phyloP scores from a whole-genome alignment of 2,888 invertebrate species.

The Synanthedon andrenaeformis region DNA sequence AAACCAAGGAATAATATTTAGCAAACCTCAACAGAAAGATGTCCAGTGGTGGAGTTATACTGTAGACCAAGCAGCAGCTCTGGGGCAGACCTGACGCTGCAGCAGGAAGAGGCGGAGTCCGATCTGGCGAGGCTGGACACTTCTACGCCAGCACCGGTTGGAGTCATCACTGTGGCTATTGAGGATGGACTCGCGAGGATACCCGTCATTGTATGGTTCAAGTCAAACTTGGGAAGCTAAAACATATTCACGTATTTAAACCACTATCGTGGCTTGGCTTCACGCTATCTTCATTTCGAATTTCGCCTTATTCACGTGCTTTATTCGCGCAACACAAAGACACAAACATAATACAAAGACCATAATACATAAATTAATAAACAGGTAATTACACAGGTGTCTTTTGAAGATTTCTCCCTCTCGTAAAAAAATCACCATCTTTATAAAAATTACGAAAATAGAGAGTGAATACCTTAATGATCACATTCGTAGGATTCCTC shows the following conservation, averaged over 20 bases:
- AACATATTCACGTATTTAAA: slow-evolving; percentile 1
- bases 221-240: slow-evolving; percentile 50
- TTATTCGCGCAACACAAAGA: no score
- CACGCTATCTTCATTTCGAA: no score
- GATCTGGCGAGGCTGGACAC: slow-evolving; percentile 85
- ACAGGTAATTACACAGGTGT: no score
- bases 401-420: no score
- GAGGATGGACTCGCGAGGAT: slow-evolving; percentile 51
- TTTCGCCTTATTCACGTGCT: no score
- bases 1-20: no score
- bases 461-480: no score
- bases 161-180: slow-evolving; percentile 34
- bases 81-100: slow-evolving; percentile 90
- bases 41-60: slow-evolving; percentile 93
- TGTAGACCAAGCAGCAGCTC: slow-evolving; percentile 92
- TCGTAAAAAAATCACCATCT: no score
- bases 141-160: slow-evolving; percentile 30
- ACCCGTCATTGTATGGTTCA: slow-evolving; percentile 40
- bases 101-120: slow-evolving; percentile 94
- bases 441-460: no score
- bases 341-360: no score
- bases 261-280: not conserved
- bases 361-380: no score
- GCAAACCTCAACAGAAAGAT: slow-evolving; percentile 87
- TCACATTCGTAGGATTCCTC: no score